Conservation (phyloP, 2,797 vertebrate genomes). For the Tympanoctomys barrerae region DNA sequence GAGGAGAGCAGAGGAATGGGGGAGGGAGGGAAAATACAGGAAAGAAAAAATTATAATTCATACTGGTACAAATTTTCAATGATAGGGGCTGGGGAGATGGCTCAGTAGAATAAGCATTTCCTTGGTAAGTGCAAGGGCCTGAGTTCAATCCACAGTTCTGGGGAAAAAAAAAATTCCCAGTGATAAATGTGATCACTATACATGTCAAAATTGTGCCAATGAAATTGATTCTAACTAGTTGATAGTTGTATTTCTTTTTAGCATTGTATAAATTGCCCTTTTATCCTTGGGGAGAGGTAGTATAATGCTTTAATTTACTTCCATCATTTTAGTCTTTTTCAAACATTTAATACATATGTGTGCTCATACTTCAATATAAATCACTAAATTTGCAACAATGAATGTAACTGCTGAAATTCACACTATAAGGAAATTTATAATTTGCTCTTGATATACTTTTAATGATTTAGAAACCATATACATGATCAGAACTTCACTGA, state of each 20-base stretch:
- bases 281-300: conserved; percentile 71
- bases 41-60: no score
- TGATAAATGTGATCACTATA: no score
- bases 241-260: conserved; percentile 70
- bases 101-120: no score
- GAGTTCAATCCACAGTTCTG: no score
- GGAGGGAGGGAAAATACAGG: no score
- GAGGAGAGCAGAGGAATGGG: no score
- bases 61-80: no score
- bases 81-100: no score
- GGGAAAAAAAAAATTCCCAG: no score
- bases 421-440: background rate
- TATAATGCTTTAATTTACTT: conserved; percentile 73
- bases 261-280: conserved; percentile 77
- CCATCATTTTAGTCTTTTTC: conserved; percentile 60
- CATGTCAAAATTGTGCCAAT: no score
- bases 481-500: background rate
- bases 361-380: conserved; percentile 40
- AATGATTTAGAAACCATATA: background rate
- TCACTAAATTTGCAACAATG: background rate
- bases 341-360: conserved; percentile 22
- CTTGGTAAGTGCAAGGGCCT: no score
- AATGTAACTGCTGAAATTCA: background rate
- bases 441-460: conserved; percentile 38
- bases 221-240: background rate